These are phyloP conservation scores for Ferdinandea cuprea DNA, from an alignment of 2,888 invertebrate genomes.

Conservation along the genomic window DNA sequence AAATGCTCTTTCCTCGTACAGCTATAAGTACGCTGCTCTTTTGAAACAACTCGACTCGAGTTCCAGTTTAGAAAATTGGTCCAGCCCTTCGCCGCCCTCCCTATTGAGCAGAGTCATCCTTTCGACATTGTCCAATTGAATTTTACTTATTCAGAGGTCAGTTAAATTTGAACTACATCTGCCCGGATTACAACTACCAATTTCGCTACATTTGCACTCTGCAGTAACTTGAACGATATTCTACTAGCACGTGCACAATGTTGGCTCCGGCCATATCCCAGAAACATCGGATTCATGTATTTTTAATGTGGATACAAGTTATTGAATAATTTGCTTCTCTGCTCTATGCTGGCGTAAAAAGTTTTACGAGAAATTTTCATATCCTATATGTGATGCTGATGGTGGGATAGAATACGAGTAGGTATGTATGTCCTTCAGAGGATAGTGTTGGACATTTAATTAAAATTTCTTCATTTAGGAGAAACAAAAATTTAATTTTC, in stretches of 20 bases:
- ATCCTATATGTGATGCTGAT: slow-evolving; percentile 37
- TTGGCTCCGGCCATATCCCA: slow-evolving; percentile 3
- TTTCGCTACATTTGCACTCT: slow-evolving; percentile 60
- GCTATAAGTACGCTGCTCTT: no score
- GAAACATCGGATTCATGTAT: slow-evolving; percentile 59
- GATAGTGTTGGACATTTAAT: slow-evolving; percentile 68
- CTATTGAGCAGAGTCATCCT: slow-evolving; percentile 28
- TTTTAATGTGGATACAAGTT: slow-evolving; percentile 67
- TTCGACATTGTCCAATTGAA: slow-evolving; percentile 70
- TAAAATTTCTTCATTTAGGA: slow-evolving; percentile 42
- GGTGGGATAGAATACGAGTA: no score
- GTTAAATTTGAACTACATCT: slow-evolving; percentile 69
- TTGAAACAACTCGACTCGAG: no score
- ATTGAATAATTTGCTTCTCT: slow-evolving; percentile 65
- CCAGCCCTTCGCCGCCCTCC: no score
- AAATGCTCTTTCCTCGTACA: no score
- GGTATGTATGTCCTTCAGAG: slow-evolving; percentile 42
- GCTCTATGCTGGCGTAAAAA: slow-evolving; percentile 22
- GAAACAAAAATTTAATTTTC: slow-evolving; percentile 39
- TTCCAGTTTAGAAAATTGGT: no score
- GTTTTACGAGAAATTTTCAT: slow-evolving; percentile 39
- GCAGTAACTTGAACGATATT: no score
- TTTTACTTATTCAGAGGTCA: slow-evolving; percentile 72
- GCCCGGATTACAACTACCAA: slow-evolving; percentile 55
- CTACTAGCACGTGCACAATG: slow-evolving; percentile 23